Evolutionary conservation across 2,113 vertebrate species (phyloP).

Genomic region (Phalacrocorax brasilianus): DNA sequence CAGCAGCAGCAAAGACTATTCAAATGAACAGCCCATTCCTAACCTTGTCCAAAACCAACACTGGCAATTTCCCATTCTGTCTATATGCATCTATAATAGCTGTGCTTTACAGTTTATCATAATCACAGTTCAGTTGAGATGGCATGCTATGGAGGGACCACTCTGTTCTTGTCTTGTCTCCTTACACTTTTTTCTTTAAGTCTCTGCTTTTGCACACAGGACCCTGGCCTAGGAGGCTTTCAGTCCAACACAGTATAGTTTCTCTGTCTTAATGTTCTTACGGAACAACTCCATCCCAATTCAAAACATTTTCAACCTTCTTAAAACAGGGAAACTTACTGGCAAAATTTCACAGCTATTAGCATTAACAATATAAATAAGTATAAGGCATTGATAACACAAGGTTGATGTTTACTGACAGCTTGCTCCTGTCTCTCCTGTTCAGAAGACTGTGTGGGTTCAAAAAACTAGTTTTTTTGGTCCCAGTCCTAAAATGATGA

Average conservation of each 20-base stretch:
- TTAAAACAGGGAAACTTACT: background rate
- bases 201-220: background rate
- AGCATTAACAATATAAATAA: background rate
- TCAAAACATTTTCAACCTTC: background rate
- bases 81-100: background rate
- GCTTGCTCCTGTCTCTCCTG: background rate
- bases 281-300: background rate
- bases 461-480: background rate
- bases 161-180: background rate
- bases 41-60: background rate
- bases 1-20: background rate
- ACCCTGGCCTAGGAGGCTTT: background rate
- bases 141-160: background rate
- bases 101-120: background rate
- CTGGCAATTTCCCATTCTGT: background rate
- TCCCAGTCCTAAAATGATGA: background rate
- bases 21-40: background rate
- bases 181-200: background rate
- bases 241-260: background rate
- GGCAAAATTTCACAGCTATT: background rate
- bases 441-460: background rate
- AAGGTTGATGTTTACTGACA: background rate
- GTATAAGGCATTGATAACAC: background rate
- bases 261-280: background rate
- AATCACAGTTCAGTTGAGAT: background rate